phyloP scores from a whole-genome alignment of 2,888 invertebrate species.

The Pammene aurita region DNA sequence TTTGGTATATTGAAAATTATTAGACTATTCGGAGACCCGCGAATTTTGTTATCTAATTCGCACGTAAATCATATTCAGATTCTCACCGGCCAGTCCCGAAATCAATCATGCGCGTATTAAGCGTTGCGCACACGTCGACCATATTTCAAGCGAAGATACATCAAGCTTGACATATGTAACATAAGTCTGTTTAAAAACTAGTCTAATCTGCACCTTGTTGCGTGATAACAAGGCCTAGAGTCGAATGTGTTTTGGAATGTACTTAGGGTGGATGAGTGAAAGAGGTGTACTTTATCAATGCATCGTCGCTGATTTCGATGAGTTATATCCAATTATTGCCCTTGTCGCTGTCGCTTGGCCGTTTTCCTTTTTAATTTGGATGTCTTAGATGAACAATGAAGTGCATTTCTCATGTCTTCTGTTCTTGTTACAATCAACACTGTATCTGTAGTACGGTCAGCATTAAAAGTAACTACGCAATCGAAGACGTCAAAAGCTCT shows the following conservation, averaged over 20 bases:
- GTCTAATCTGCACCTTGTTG: background rate
- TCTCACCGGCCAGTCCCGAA: constrained; percentile 57
- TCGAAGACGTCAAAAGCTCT: no score
- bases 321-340: constrained; percentile 81
- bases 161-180: constrained; percentile 47
- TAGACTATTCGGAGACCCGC: background rate
- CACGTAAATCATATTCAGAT: constrained; percentile 42
- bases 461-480: no score
- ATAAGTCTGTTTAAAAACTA: background rate
- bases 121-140: constrained; percentile 67
- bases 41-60: constrained; percentile 35
- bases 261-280: background rate
- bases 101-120: constrained; percentile 79
- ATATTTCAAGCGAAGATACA: constrained; percentile 81
- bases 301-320: constrained; percentile 80
- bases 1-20: background rate
- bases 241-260: background rate
- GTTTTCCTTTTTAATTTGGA: constrained; percentile 59
- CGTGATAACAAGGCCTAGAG: background rate
- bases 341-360: constrained; percentile 72
- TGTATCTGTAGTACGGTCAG: no score
- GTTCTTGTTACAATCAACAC: constrained; percentile 14
- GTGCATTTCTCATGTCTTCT: constrained; percentile 21
- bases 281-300: constrained; percentile 73
- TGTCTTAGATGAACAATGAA: constrained; percentile 31